phyloP scores from a whole-genome alignment of 2,113 vertebrate genomes.

The Gymnorhina tibicen region DNA sequence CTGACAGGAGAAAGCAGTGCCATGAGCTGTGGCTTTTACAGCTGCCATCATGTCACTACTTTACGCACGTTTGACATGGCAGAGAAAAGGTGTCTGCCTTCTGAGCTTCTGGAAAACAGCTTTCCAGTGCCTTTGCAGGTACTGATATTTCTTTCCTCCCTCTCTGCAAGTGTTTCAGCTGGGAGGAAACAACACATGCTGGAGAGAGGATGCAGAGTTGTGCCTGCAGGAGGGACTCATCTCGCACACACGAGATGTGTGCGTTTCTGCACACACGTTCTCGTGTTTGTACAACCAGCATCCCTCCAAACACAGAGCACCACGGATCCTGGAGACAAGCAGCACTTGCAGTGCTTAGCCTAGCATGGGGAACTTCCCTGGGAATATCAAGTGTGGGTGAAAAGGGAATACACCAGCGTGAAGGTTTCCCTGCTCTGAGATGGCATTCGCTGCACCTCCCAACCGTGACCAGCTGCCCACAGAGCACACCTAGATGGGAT shows the following conservation, averaged over 20 bases:
- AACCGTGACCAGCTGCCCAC: background rate
- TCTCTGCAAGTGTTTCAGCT: background rate
- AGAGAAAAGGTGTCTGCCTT: background rate
- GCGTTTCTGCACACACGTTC: fast-evolving
- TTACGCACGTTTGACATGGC: fast-evolving
- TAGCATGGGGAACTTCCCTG: background rate
- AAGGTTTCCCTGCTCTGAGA: background rate
- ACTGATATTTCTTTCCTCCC: background rate
- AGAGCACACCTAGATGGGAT: background rate
- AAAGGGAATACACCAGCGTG: fast-evolving
- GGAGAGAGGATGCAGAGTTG: background rate
- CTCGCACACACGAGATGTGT: too few relatives aligned
- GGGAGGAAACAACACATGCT: fast-evolving
- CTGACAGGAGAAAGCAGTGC: background rate
- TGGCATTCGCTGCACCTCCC: fast-evolving
- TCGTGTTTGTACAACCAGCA: background rate
- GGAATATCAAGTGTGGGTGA: background rate
- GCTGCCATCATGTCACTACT: background rate
- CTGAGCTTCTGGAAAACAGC: background rate
- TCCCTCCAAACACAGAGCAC: background rate
- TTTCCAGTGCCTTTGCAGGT: background rate
- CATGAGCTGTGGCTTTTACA: background rate
- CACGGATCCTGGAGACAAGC: background rate
- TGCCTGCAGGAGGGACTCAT: background rate
- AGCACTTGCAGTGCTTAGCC: background rate